Evolutionary conservation across 35 echinoderm and acorn worm species (phyloP).

Genomic region (Acanthaster planci): DNA sequence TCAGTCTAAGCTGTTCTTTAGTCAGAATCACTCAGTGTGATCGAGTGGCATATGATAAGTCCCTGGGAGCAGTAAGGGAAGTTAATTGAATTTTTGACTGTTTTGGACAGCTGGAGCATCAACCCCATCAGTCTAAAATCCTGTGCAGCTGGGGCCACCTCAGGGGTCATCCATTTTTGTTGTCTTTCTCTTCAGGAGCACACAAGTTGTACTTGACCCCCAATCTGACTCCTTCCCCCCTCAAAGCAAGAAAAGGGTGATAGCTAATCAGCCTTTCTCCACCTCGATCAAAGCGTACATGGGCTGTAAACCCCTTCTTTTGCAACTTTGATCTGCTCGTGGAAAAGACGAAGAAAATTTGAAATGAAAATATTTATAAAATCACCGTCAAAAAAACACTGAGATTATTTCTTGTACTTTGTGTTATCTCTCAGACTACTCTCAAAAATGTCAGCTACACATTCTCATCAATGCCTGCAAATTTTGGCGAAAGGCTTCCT

Average conservation of each 20-base stretch:
- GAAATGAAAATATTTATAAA: not conserved
- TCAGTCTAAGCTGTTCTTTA: no score
- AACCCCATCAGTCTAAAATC: no score
- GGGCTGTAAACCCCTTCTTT: not conserved
- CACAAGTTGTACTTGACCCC: no score
- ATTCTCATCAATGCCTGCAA: conserved; percentile 28
- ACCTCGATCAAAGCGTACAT: not conserved
- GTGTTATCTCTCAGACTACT: not conserved
- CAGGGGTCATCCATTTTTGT: no score
- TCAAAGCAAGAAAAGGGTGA: not conserved
- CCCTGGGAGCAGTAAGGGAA: no score
- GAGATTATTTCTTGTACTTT: not conserved
- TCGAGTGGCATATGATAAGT: no score
- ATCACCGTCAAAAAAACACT: not conserved
- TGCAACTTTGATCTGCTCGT: not conserved
- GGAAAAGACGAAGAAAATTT: not conserved
- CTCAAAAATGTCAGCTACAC: not conserved
- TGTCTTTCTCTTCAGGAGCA: no score
- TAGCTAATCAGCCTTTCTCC: not conserved
- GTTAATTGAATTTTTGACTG: no score
- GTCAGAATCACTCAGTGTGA: no score
- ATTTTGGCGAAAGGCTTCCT: conserved; percentile 25
- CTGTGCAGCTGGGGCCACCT: no score
- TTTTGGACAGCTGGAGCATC: no score
- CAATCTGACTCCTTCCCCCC: no score